Conservation (phyloP, 35 echinoderm and acorn worm species). For the Apostichopus parvimensis region DNA sequence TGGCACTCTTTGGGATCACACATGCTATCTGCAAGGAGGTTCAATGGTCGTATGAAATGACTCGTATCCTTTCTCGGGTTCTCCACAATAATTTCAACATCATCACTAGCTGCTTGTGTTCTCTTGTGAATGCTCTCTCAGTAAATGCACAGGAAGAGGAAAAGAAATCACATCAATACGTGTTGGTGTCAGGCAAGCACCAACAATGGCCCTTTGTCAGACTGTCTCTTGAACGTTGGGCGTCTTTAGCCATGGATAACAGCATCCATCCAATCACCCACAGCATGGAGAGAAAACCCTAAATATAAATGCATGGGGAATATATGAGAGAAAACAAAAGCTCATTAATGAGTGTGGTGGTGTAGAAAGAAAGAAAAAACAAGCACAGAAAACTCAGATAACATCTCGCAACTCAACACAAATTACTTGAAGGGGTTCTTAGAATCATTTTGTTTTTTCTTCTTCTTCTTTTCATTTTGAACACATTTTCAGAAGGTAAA, state of each 20-base stretch:
- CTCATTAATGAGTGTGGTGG: conserved; percentile 49
- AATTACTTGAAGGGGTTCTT: background rate
- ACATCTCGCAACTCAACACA: background rate
- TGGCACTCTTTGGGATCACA: too few relatives aligned
- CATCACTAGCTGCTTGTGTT: background rate
- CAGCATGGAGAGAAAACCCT: conserved; percentile 45
- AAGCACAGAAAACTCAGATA: background rate
- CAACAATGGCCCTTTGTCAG: conserved; percentile 50
- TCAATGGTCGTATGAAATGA: too few relatives aligned
- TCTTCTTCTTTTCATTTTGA: background rate
- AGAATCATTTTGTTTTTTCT: background rate
- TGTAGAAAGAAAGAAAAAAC: conserved; percentile 21
- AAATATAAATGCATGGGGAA: conserved; percentile 47
- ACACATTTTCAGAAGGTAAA: background rate
- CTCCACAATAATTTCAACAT: too few relatives aligned
- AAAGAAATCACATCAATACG: conserved; percentile 56
- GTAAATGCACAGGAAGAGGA: conserved; percentile 53
- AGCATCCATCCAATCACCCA: conserved; percentile 29
- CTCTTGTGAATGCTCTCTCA: background rate
- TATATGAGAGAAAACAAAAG: conserved; percentile 59
- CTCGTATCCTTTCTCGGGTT: too few relatives aligned
- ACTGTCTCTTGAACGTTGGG: background rate
- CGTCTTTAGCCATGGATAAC: conserved; percentile 23
- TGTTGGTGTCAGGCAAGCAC: conserved; percentile 54
- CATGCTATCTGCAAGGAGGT: too few relatives aligned